Evolutionary conservation across 2,888 invertebrate genomes (phyloP).

Genomic region (Pristionchus mayeri): DNA sequence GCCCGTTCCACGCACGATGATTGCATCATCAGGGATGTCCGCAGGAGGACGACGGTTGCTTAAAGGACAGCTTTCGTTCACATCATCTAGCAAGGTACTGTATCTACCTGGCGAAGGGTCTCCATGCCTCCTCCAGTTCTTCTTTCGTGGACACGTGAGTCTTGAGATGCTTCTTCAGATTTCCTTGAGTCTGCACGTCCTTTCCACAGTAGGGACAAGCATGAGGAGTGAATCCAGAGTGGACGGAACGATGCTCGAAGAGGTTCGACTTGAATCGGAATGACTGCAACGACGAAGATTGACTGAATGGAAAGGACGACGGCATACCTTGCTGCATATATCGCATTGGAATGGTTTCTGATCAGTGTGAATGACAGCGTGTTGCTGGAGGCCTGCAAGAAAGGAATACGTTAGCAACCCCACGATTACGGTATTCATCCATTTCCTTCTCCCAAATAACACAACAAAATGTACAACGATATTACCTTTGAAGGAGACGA

Average conservation of each 20-base stretch:
- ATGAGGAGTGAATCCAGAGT: conserved; percentile 74
- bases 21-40: conserved; percentile 75
- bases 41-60: conserved; percentile 75
- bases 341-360: conserved; percentile 76
- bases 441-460: neutral
- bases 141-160: conserved; percentile 76
- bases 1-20: conserved; percentile 70
- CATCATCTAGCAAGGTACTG: neutral
- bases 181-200: conserved; percentile 75
- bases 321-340: conserved; percentile 71
- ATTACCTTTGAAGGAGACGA: conserved; percentile 76
- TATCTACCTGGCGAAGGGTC: conserved; percentile 74
- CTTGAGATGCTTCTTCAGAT: conserved; percentile 76
- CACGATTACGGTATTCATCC: neutral
- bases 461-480: neutral
- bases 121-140: conserved; percentile 76
- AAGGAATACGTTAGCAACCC: neutral
- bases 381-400: conserved; percentile 74
- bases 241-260: conserved; percentile 76
- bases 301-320: neutral
- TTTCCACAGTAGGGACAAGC: conserved; percentile 75
- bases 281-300: conserved; percentile 35
- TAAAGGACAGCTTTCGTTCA: conserved; percentile 48
- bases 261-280: conserved; percentile 76
- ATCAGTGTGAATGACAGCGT: conserved; percentile 76